Conservation (phyloP, 2,888 invertebrate genomes). For the Panopea generosa region DNA sequence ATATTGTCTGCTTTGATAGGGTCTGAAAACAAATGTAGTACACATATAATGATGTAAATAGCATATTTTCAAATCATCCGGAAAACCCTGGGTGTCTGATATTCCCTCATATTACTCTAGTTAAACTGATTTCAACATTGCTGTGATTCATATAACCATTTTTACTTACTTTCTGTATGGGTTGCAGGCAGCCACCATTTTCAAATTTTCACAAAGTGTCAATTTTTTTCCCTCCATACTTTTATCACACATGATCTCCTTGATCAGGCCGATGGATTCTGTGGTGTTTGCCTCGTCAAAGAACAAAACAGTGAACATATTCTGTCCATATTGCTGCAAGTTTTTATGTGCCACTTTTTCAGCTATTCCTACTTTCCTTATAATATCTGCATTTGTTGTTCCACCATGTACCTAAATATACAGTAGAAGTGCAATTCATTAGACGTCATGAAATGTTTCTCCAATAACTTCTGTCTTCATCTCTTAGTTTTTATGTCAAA, state of each 20-base stretch:
- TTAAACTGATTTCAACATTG: no score
- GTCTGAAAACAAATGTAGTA: no score
- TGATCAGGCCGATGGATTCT: constrained; percentile 81
- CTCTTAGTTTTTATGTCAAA: no score
- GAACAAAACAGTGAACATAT: constrained; percentile 80
- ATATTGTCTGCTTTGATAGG: no score
- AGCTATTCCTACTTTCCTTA: constrained; percentile 74
- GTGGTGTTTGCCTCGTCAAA: constrained; percentile 84
- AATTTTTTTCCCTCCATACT: constrained; percentile 75
- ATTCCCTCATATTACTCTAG: no score
- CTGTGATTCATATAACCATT: no score
- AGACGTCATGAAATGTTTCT: no score
- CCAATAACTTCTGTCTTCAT: no score
- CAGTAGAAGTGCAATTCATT: no score
- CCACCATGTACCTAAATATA: constrained; percentile 84
- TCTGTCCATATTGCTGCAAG: constrained; percentile 46
- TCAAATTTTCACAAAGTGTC: constrained; percentile 68
- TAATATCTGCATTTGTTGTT: constrained; percentile 78
- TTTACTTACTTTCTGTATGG: constrained; percentile 83
- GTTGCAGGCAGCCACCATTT: constrained; percentile 83
- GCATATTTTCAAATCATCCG: no score
- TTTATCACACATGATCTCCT: constrained; percentile 83
- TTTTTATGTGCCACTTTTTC: constrained; percentile 73
- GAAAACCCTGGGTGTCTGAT: no score
- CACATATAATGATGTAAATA: no score